Percentiles rank a stretch among this genome's conserved stretches.
Evolutionary conservation across 2,888 invertebrate species (phyloP).

Genomic region (Hecatera dysodea): DNA sequence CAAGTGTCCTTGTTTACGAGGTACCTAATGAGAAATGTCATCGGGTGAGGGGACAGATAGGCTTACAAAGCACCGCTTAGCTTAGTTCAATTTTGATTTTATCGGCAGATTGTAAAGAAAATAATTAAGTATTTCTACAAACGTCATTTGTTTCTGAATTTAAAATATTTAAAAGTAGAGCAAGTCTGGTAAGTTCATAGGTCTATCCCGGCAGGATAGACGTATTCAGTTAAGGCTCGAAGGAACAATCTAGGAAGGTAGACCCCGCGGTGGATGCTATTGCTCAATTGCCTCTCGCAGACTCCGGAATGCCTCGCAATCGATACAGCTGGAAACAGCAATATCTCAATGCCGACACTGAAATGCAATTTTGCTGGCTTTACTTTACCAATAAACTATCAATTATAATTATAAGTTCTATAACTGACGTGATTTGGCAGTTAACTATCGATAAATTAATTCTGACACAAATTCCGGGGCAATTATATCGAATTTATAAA

Average conservation of each 20-base stretch:
- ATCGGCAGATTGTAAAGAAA: constrained; percentile 67
- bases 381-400: constrained; percentile 65
- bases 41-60: constrained; percentile 76
- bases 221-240: constrained; percentile 71
- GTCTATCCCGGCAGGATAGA: constrained; percentile 65
- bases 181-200: constrained; percentile 61
- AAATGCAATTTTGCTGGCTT: constrained; percentile 60
- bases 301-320: constrained; percentile 69
- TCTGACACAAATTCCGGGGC: constrained; percentile 54
- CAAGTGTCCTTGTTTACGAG: constrained; percentile 86
- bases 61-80: constrained; percentile 77
- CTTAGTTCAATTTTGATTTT: constrained; percentile 57
- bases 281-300: constrained; percentile 80
- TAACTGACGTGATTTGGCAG: constrained; percentile 61
- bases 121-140: constrained; percentile 67
- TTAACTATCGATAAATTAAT: constrained; percentile 58
- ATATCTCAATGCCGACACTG: constrained; percentile 73
- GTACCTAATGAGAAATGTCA: constrained; percentile 85
- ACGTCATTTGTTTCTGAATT: constrained; percentile 54
- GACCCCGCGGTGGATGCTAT: constrained; percentile 76
- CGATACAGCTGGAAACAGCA: constrained; percentile 71
- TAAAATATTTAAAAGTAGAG: constrained; percentile 17
- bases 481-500: constrained; percentile 50
- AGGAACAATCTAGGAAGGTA: constrained; percentile 80
- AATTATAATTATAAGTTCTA: constrained; percentile 65